A percentile compares a stretch with the other conserved stretches of the same genome.
Evolutionary conservation across 1,140 invertebrate species (phyloP).

Genomic region (Procambarus virginalis): DNA sequence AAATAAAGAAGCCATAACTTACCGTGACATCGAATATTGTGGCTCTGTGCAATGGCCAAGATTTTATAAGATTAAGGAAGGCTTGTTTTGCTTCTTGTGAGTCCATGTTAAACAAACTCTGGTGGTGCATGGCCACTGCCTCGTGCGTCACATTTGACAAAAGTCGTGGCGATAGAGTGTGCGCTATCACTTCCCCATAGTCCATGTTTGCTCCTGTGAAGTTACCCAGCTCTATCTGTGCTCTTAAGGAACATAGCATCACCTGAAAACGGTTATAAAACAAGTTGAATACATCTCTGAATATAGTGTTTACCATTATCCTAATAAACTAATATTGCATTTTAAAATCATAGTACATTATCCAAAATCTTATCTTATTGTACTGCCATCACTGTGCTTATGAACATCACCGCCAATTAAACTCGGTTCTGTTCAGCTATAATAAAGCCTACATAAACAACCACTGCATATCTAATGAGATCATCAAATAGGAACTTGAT

Average conservation of each 20-base stretch:
- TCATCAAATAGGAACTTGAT: too few relatives aligned
- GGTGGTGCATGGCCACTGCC: slow-evolving; percentile 89
- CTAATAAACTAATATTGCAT: too few relatives aligned
- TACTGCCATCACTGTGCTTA: too few relatives aligned
- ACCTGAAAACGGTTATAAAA: slow-evolving; percentile 78
- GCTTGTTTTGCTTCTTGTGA: slow-evolving; percentile 90
- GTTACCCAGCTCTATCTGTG: slow-evolving; percentile 93
- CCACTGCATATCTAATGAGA: too few relatives aligned
- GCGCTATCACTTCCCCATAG: slow-evolving; percentile 80
- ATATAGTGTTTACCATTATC: too few relatives aligned
- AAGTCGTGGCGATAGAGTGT: slow-evolving; percentile 88
- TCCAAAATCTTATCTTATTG: too few relatives aligned
- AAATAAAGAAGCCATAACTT: slow-evolving; percentile 70
- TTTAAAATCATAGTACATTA: too few relatives aligned
- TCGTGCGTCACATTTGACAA: slow-evolving; percentile 84
- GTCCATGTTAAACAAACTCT: slow-evolving; percentile 88
- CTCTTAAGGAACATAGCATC: slow-evolving; percentile 94
- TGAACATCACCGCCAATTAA: too few relatives aligned
- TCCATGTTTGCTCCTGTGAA: slow-evolving; percentile 76
- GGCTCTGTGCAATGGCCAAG: slow-evolving; percentile 93
- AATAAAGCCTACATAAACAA: too few relatives aligned
- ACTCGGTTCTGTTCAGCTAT: too few relatives aligned
- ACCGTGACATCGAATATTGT: slow-evolving; percentile 96
- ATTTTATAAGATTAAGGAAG: slow-evolving; percentile 94
- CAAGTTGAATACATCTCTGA: too few relatives aligned